Percentiles rank a stretch among this genome's conserved stretches.
These are phyloP conservation scores for Aspidiotus rigidus DNA, from an alignment of 2,888 invertebrate species.

Conservation along the genomic window DNA sequence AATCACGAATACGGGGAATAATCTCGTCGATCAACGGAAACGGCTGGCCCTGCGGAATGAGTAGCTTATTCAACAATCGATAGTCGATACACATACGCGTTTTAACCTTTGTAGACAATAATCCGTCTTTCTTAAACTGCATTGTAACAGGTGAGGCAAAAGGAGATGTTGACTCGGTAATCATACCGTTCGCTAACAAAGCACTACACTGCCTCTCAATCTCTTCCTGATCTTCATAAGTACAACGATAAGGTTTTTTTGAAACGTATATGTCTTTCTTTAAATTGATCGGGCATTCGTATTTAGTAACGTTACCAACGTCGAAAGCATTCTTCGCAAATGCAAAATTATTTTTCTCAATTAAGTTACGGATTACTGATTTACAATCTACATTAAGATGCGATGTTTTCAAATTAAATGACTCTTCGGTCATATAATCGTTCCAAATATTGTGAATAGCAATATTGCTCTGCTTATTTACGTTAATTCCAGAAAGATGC, in stretches of 20 bases:
- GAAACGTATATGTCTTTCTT: neutral
- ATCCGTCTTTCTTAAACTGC: slow-evolving; percentile 20
- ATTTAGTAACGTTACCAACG: slow-evolving; percentile 4
- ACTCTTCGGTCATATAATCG: neutral
- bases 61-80: slow-evolving; percentile 17
- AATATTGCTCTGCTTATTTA: too few species aligned
- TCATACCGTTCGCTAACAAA: slow-evolving; percentile 19
- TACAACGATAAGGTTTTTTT: slow-evolving; percentile 31
- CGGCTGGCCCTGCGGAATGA: slow-evolving; percentile 19
- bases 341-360: slow-evolving; percentile 6
- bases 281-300: slow-evolving; percentile 1
- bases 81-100: slow-evolving; percentile 23
- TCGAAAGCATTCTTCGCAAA: neutral
- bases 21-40: slow-evolving; percentile 22
- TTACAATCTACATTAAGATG: neutral
- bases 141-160: slow-evolving; percentile 25
- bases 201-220: slow-evolving; percentile 22
- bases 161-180: slow-evolving; percentile 23
- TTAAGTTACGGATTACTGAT: neutral
- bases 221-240: slow-evolving; percentile 19
- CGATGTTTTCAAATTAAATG: neutral
- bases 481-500: too few species aligned
- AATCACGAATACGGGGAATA: slow-evolving; percentile 38
- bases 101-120: slow-evolving; percentile 10
- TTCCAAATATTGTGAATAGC: neutral